These are phyloP conservation scores for Cichladusa arquata DNA, from an alignment of 2,113 vertebrate species.

Conservation along the genomic window DNA sequence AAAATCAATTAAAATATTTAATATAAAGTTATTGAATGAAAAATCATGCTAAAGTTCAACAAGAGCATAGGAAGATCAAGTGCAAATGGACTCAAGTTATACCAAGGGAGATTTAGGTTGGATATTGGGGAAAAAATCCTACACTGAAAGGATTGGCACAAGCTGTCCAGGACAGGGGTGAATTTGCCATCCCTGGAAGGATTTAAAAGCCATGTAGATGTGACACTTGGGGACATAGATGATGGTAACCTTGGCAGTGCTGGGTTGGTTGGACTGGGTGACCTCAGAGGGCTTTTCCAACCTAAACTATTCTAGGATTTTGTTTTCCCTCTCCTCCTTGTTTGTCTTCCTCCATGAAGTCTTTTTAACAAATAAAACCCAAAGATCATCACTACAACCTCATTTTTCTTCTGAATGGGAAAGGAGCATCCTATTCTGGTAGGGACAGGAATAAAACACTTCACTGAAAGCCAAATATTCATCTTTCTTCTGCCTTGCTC, in stretches of 20 bases:
- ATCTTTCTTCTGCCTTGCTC: not conserved
- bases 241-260: not conserved
- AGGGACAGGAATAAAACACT: not conserved
- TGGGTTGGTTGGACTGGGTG: not conserved
- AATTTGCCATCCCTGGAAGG: not conserved
- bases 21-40: not conserved
- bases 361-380: not conserved
- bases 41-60: not conserved
- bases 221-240: not conserved
- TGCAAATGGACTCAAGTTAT: not conserved
- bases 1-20: not conserved
- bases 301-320: not conserved
- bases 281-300: not conserved
- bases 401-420: not conserved
- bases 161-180: not conserved
- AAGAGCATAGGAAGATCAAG: not conserved
- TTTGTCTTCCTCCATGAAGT: not conserved
- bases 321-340: not conserved
- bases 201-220: not conserved
- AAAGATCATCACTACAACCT: not conserved
- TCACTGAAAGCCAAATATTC: not conserved
- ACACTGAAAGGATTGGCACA: not conserved
- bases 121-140: not conserved
- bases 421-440: not conserved
- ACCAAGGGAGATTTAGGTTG: not conserved